Evolutionary conservation across 2,888 invertebrate genomes (phyloP).

Genomic region (Cynaeus angustus): DNA sequence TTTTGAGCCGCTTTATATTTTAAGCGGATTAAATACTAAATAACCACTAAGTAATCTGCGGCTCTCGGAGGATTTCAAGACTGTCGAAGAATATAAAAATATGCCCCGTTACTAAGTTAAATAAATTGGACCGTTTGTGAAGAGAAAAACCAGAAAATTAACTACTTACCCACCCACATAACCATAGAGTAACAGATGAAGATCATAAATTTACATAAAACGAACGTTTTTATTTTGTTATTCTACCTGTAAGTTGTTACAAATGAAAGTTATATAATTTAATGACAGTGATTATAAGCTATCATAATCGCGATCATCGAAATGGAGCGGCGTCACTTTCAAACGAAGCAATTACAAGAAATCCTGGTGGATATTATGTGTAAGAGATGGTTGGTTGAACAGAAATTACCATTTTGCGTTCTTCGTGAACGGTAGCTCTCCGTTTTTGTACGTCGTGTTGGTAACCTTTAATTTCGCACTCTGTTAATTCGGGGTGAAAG

Average conservation of each 20-base stretch:
- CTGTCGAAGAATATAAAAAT: slow-evolving; percentile 25
- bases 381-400: not conserved
- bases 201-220: too few species aligned
- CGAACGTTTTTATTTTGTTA: too few species aligned
- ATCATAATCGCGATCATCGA: not conserved
- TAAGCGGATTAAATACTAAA: slow-evolving; percentile 41
- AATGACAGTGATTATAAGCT: not conserved
- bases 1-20: slow-evolving; percentile 34
- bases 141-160: not conserved
- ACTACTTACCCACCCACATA: too few species aligned
- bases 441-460: not conserved
- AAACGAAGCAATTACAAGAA: slow-evolving; percentile 4
- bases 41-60: slow-evolving; percentile 24
- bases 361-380: slow-evolving; percentile 10
- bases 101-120: too few species aligned
- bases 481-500: slow-evolving; percentile 4
- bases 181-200: too few species aligned
- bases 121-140: too few species aligned
- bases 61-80: slow-evolving; percentile 18
- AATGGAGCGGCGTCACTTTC: not conserved
- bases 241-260: not conserved
- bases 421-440: not conserved
- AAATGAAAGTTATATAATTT: not conserved
- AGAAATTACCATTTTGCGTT: slow-evolving; percentile 5
- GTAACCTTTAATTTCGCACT: slow-evolving; percentile 5